phyloP scores from a whole-genome alignment of 2,888 invertebrate species.

The Hypomecis atomaria region DNA sequence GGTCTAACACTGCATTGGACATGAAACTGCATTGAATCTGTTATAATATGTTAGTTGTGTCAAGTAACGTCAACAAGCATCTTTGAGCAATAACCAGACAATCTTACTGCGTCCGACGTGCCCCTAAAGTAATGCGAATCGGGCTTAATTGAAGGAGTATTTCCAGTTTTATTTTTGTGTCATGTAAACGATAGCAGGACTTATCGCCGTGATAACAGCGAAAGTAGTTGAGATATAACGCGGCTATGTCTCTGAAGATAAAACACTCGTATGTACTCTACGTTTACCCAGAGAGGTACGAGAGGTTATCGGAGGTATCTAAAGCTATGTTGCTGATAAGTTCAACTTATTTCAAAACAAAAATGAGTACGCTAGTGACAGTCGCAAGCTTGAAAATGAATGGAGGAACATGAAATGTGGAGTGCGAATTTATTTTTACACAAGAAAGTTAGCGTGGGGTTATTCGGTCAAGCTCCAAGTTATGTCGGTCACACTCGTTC shows the following conservation, averaged over 20 bases:
- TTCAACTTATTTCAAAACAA: constrained; percentile 1
- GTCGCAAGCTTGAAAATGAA: not conserved
- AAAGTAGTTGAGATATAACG: constrained; percentile 19
- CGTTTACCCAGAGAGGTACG: not conserved
- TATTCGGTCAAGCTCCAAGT: too few relatives aligned
- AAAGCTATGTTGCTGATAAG: constrained; percentile 6
- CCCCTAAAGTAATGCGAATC: not conserved
- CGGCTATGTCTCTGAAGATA: constrained; percentile 8
- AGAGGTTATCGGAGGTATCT: constrained; percentile 7
- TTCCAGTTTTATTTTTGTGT: constrained; percentile 19
- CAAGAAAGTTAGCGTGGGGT: not conserved
- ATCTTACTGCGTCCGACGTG: not conserved
- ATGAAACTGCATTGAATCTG: too few relatives aligned
- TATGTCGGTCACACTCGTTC: too few relatives aligned
- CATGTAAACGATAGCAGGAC: constrained; percentile 3
- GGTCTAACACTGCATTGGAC: too few relatives aligned
- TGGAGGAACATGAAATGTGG: not conserved
- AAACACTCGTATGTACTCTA: not conserved
- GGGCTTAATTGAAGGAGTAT: constrained; percentile 6
- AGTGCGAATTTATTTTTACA: not conserved
- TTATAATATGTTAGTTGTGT: too few relatives aligned
- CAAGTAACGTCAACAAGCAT: too few relatives aligned
- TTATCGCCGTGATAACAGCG: constrained; percentile 15
- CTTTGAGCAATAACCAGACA: too few relatives aligned
- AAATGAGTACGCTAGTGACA: not conserved